Conservation (phyloP, 2,113 vertebrate species). For the Crypturellus undulatus region DNA sequence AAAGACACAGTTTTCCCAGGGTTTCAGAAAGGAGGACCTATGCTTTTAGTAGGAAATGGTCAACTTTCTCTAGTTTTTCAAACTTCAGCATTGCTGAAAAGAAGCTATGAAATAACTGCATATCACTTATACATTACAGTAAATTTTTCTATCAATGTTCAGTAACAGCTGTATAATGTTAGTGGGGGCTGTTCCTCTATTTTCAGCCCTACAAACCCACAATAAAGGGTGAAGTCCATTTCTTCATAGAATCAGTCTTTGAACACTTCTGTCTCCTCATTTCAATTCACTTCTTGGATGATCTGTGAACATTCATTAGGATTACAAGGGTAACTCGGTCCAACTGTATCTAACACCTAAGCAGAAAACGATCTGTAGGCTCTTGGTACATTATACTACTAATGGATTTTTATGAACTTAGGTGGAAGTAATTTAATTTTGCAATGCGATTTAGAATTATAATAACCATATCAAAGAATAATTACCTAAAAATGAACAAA, state of each 20-base stretch:
- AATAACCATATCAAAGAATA: conserved; percentile 39
- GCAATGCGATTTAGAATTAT: conserved; percentile 4
- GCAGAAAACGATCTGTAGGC: neutral
- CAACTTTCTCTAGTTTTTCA: neutral
- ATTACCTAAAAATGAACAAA: conserved; percentile 18
- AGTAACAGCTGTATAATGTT: neutral
- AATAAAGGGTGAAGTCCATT: neutral
- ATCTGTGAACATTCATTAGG: neutral
- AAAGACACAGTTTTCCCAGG: neutral
- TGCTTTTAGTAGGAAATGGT: neutral
- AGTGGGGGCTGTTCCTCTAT: neutral
- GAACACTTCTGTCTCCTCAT: neutral
- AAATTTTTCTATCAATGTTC: neutral
- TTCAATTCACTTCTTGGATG: neutral
- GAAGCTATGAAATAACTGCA: neutral
- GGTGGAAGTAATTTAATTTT: conserved; percentile 29
- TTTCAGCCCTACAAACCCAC: neutral
- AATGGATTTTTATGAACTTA: neutral
- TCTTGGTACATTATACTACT: neutral
- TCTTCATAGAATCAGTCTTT: neutral
- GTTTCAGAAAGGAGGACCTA: neutral
- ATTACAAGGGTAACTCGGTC: neutral
- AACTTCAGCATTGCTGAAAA: neutral
- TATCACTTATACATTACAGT: neutral
- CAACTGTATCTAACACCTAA: neutral